phyloP scores from a whole-genome alignment of 2,797 vertebrate genomes.

The Spondyliosoma cantharus region DNA sequence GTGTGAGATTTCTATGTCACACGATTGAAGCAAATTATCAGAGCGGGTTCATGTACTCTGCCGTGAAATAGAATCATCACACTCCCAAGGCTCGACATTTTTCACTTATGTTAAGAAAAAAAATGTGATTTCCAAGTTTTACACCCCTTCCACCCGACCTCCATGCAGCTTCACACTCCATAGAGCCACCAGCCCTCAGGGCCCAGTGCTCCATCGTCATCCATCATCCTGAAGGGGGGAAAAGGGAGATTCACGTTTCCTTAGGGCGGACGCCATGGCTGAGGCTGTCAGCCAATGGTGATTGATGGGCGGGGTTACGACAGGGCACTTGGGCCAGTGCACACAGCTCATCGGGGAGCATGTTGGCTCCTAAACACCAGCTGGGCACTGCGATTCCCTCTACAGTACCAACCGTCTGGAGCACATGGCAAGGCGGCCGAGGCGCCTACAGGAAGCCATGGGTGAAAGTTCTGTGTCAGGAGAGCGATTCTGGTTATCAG shows the following conservation, averaged over 20 bases:
- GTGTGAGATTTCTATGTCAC: conserved; percentile 27
- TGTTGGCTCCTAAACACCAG: conserved; percentile 48
- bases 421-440: conserved; percentile 3
- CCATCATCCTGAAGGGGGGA: conserved; percentile 77
- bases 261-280: conserved; percentile 55
- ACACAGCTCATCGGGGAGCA: conserved; percentile 45
- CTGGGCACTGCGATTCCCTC: conserved; percentile 40
- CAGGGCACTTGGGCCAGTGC: conserved; percentile 71
- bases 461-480: conserved; percentile 58
- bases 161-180: conserved; percentile 68
- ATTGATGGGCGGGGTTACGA: conserved; percentile 79
- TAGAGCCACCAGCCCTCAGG: conserved; percentile 67
- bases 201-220: conserved; percentile 68
- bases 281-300: conserved; percentile 69
- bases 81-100: conserved; percentile 1
- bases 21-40: not conserved
- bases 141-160: conserved; percentile 9
- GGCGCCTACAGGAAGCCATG: conserved; percentile 25
- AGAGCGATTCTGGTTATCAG: conserved; percentile 60
- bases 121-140: not conserved
- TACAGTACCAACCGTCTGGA: conserved; percentile 21
- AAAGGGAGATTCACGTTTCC: conserved; percentile 73
- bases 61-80: conserved; percentile 21
- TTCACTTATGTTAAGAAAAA: conserved; percentile 27
- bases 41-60: conserved; percentile 21